Conservation (phyloP, 2,113 vertebrate genomes). For the Scopus umbretta region DNA sequence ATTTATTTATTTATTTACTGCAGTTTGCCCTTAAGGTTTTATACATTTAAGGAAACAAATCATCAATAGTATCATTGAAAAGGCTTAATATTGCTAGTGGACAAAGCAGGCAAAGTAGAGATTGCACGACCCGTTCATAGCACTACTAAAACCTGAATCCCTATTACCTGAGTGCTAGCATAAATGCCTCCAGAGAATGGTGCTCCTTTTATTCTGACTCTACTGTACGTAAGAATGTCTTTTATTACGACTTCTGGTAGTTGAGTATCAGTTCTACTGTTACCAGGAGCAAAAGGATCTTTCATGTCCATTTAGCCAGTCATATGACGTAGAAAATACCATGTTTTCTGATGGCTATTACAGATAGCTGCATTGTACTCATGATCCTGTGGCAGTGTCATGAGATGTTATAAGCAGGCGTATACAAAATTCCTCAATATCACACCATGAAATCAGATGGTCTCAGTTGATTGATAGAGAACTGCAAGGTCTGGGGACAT, state of each 20-base stretch:
- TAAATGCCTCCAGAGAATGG: neutral
- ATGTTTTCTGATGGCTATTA: neutral
- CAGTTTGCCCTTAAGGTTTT: neutral
- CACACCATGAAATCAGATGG: neutral
- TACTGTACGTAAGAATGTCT: neutral
- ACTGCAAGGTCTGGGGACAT: neutral
- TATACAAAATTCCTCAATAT: neutral
- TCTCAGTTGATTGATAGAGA: neutral
- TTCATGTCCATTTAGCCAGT: neutral
- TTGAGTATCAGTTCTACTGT: neutral
- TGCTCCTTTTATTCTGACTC: neutral
- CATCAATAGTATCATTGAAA: neutral
- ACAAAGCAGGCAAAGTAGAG: neutral
- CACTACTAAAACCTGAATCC: neutral
- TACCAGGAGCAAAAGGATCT: accelerated
- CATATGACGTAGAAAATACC: neutral
- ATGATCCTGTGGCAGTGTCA: neutral
- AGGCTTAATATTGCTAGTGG: neutral
- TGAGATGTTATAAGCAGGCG: neutral
- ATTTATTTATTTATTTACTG: neutral
- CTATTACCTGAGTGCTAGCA: neutral
- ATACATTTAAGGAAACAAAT: neutral
- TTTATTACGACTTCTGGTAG: neutral
- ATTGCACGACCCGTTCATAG: accelerated
- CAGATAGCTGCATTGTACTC: neutral